Base-by-base conservation (phyloP, 2,113 vertebrate genomes). In the Rhea americana region DNA sequence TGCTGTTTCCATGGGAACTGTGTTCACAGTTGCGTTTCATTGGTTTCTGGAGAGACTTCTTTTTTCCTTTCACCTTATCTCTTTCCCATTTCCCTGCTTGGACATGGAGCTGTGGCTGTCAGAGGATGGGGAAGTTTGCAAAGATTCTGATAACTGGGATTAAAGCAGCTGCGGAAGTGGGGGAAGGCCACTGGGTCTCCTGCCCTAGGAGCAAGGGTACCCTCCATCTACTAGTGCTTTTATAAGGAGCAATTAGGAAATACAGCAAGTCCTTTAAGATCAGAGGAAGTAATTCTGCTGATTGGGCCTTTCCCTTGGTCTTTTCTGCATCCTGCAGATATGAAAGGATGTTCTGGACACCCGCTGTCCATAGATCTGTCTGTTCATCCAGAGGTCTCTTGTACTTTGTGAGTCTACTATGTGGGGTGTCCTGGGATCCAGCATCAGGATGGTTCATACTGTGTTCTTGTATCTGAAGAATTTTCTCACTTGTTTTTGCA, bases 1-100 rank as follows among this genome's bases (percentile, higher is more conserved):
- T 88, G 97, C 97, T 98, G 98, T 99, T 98, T 98, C 99, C 98
- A 99, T 99, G 99, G 98, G 98, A 99, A 99, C 99, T 98, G 94
- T 97, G 97, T 98, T 98, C 97, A 98, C 98, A 97, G 98, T 98
- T 97, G 97, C 96, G 96, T 97, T 97, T 97, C 93, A 95, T 95
- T 95, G 93, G 95, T 93, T 97, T 95, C 90, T 43, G 32, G 6
- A 94, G 93, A 95, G 96, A 91, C 85, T 93, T 90, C 88, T 87
- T 91, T 82, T 63, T 74, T 11, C 48, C 14, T 67, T 75, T 59
- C 17, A 53, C 51, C 51, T 51, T 58, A 9, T 37, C 41, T 83
- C 50, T 56, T 75, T 74, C 39, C 56, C 63, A 26, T 74, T 90
- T 90, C 50, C 55, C 56, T 56, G 62, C 50, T 58, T 47, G 78